phyloP scores from a whole-genome alignment of 1,140 invertebrate species.

The Chelonus insularis region DNA sequence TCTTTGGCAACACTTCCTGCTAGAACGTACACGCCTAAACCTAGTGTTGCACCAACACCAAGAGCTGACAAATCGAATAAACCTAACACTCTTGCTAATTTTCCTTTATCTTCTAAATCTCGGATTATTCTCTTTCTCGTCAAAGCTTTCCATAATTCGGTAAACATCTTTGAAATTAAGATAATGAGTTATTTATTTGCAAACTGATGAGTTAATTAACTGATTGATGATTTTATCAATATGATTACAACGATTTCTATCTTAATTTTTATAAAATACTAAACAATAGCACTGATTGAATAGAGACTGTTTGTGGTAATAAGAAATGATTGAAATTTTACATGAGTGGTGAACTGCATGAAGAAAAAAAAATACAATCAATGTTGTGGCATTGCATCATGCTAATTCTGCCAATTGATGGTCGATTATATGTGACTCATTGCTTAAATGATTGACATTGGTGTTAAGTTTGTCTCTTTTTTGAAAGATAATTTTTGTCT shows the following conservation, averaged over 20 bases:
- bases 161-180: not conserved
- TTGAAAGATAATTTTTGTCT: not conserved
- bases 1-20: slow-evolving; percentile 85
- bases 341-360: no score
- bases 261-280: no score
- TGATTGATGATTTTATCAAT: no score
- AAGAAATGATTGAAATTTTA: no score
- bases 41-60: slow-evolving; percentile 86
- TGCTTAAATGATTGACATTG: not conserved
- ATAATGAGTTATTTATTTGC: not conserved
- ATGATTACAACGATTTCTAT: no score
- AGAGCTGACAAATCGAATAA: slow-evolving; percentile 79
- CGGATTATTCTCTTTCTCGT: slow-evolving; percentile 55
- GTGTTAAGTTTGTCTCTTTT: not conserved
- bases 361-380: no score
- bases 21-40: slow-evolving; percentile 90
- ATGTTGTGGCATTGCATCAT: not conserved
- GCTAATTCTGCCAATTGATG: not conserved
- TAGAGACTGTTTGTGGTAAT: no score
- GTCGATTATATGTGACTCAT: not conserved
- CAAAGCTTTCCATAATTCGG: slow-evolving; percentile 8
- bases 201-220: no score
- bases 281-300: no score
- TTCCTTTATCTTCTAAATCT: slow-evolving; percentile 49
- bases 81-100: slow-evolving; percentile 74